These are phyloP conservation scores for Atrichornis clamosus DNA, from an alignment of 2,113 vertebrate genomes.

Conservation along the genomic window DNA sequence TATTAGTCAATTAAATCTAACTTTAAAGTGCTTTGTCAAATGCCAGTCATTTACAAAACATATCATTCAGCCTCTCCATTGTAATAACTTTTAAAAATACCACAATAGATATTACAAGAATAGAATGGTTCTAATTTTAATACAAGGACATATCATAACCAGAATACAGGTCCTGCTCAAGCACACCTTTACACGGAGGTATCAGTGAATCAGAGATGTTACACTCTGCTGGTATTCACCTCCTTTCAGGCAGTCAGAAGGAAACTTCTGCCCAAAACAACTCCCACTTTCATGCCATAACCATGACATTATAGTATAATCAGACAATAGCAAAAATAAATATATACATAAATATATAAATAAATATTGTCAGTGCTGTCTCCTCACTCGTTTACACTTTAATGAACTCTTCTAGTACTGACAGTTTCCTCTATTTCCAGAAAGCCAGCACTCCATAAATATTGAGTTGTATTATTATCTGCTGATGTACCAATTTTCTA, in stretches of 20 bases:
- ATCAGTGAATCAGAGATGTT: not conserved
- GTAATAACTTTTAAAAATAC: not conserved
- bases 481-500: constrained; percentile 52
- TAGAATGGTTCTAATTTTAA: not conserved
- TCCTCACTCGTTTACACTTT: constrained; percentile 47
- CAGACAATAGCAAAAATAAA: not conserved
- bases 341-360: not conserved
- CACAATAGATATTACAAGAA: not conserved
- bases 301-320: not conserved
- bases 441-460: constrained; percentile 65
- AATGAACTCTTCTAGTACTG: constrained; percentile 21
- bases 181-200: not conserved
- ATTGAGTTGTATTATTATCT: constrained; percentile 34
- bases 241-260: not conserved
- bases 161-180: not conserved
- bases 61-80: not conserved
- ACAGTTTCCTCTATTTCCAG: constrained; percentile 28
- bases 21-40: not conserved
- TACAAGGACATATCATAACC: not conserved
- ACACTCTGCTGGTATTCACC: not conserved
- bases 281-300: not conserved
- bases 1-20: not conserved
- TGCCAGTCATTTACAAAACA: not conserved
- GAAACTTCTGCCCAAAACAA: not conserved
- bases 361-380: not conserved